phyloP scores from a whole-genome alignment of 2,888 invertebrate genomes.

The Amiota minor region DNA sequence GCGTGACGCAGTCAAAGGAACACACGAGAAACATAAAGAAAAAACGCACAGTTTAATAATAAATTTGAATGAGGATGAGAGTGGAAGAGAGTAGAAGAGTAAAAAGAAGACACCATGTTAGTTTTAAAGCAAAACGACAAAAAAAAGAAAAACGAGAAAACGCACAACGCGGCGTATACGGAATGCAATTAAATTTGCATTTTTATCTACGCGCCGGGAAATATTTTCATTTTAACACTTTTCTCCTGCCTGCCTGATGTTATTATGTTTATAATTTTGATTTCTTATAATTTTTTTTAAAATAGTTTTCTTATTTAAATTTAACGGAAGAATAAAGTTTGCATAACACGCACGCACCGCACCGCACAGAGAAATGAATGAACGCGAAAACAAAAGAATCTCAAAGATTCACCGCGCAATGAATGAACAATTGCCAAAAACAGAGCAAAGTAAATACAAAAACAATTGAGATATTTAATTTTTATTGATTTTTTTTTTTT shows the following conservation, averaged over 20 bases:
- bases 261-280: conserved; percentile 38
- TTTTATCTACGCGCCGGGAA: background rate
- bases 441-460: background rate
- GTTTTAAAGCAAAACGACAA: background rate
- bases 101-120: background rate
- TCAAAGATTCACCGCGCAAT: background rate
- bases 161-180: conserved; percentile 5
- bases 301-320: conserved; percentile 19
- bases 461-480: background rate
- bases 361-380: conserved; percentile 21
- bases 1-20: background rate
- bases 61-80: background rate
- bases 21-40: background rate
- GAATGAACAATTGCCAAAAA: conserved; percentile 10
- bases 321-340: conserved; percentile 46
- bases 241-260: background rate
- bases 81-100: background rate
- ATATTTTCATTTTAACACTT: conserved; percentile 1
- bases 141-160: background rate
- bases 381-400: background rate
- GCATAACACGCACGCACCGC: conserved; percentile 62
- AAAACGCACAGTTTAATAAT: background rate
- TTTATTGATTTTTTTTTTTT: conserved; percentile 9
- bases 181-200: conserved; percentile 17
- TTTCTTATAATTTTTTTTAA: conserved; percentile 25